phyloP scores from a whole-genome alignment of 2,888 invertebrate species.

The Lycocerus yunnanus region DNA sequence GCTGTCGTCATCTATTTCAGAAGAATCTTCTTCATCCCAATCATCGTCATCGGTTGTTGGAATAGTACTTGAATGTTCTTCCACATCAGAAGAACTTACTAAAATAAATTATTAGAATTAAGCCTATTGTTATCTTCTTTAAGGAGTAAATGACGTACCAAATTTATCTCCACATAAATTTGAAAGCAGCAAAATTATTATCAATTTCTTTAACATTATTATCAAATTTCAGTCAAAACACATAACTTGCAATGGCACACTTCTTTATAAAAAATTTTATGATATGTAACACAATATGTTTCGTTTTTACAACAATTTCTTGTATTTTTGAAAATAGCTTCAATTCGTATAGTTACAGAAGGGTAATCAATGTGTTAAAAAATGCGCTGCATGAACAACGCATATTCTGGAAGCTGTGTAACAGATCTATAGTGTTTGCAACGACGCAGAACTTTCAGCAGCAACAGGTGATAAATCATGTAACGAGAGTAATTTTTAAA shows the following conservation, averaged over 20 bases:
- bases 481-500: not conserved
- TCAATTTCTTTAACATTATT: not conserved
- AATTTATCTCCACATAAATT: not conserved
- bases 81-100: not conserved
- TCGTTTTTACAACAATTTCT: not conserved
- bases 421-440: slow-evolving; percentile 3
- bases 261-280: not conserved
- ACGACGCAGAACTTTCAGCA: not conserved
- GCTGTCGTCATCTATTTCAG: slow-evolving; percentile 77
- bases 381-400: not conserved
- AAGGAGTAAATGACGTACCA: not conserved
- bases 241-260: not conserved
- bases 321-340: not conserved
- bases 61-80: slow-evolving; percentile 11
- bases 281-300: not conserved
- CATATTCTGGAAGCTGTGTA: not conserved
- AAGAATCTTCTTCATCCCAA: slow-evolving; percentile 54
- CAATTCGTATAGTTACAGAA: not conserved
- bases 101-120: not conserved
- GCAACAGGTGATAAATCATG: not conserved
- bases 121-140: not conserved
- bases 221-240: not conserved
- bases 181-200: not conserved
- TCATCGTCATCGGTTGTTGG: slow-evolving; percentile 57
- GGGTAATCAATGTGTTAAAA: not conserved